Evolutionary conservation across 2,113 vertebrate genomes (phyloP).

Genomic region (Thinocorus orbignyianus): DNA sequence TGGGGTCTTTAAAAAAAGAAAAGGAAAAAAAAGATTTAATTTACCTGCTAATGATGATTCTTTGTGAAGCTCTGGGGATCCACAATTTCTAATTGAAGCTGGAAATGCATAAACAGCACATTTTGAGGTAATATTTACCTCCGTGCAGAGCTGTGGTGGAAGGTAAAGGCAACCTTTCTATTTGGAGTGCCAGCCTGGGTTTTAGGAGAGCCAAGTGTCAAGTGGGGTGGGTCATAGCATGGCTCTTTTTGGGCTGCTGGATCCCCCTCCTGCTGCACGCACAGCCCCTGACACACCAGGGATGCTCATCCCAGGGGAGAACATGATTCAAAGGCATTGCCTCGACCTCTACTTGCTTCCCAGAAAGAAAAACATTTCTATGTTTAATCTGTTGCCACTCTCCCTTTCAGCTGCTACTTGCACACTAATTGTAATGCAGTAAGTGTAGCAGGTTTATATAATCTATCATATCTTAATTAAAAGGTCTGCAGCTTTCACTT

Average conservation of each 20-base stretch:
- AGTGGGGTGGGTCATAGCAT: accelerated
- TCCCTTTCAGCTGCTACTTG: background rate
- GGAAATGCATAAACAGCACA: background rate
- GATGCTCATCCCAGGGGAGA: accelerated
- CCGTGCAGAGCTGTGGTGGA: too few species aligned
- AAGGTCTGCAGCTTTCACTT: conserved; percentile 53
- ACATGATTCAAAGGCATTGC: background rate
- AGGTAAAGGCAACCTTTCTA: background rate
- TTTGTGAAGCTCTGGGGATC: background rate
- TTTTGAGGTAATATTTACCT: background rate
- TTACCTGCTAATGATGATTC: background rate
- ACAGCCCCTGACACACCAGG: accelerated
- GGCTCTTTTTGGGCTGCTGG: background rate
- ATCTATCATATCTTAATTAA: conserved; percentile 71
- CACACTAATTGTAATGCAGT: conserved; percentile 1
- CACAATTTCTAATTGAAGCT: background rate
- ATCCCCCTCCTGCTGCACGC: background rate
- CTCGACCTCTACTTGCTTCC: background rate
- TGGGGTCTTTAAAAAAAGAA: background rate
- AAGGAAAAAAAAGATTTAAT: background rate
- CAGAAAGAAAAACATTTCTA: background rate
- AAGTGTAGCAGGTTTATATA: background rate
- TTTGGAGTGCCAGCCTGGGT: background rate
- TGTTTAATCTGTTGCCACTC: background rate
- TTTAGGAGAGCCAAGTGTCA: background rate